Evolutionary conservation across 2,888 invertebrate genomes (phyloP).

Genomic region (Mantis religiosa): DNA sequence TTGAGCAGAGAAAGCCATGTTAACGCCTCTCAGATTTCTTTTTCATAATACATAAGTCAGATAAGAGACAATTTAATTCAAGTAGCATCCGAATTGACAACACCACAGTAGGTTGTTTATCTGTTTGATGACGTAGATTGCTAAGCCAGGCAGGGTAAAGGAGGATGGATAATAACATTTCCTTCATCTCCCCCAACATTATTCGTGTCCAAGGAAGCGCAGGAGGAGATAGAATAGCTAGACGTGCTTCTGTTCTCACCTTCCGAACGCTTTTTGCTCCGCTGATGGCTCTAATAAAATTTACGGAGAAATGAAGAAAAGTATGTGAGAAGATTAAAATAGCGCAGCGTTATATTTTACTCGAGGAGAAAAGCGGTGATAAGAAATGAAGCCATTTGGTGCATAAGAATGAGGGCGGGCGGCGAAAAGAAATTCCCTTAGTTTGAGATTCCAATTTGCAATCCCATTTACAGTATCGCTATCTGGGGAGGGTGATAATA

Average conservation of each 20-base stretch:
- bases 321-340: conserved; percentile 3
- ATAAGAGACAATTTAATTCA: too few relatives aligned
- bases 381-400: conserved; percentile 10
- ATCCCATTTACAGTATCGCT: conserved; percentile 7
- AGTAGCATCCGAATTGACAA: too few relatives aligned
- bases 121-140: background rate
- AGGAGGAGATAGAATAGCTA: background rate
- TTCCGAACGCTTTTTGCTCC: background rate
- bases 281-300: conserved; percentile 4
- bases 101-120: too few relatives aligned
- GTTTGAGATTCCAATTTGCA: conserved; percentile 9
- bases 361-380: background rate
- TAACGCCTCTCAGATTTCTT: too few relatives aligned
- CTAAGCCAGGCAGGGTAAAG: background rate
- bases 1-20: too few relatives aligned
- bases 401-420: background rate
- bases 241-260: background rate
- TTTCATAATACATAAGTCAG: too few relatives aligned
- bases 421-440: background rate
- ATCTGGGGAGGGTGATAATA: background rate
- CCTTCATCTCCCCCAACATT: background rate
- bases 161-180: background rate
- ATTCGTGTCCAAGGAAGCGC: too few relatives aligned
- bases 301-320: background rate
- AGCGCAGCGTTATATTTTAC: background rate